Conservation (phyloP, 2,888 invertebrate species). For the Gymnoscelis rufifasciata region DNA sequence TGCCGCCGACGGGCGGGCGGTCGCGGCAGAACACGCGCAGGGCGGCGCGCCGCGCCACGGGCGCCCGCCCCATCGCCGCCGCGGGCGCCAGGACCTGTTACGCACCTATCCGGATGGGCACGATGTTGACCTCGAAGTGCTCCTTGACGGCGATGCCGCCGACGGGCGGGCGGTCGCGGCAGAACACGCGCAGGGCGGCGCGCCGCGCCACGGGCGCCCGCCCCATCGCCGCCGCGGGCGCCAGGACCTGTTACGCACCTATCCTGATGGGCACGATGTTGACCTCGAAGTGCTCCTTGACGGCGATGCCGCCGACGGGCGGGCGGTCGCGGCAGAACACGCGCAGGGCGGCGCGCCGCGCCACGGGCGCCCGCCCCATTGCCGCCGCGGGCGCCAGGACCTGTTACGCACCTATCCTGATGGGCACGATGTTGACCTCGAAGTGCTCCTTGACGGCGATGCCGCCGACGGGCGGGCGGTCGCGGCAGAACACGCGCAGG, state of each 20-base stretch:
- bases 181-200: conserved; percentile 95
- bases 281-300: conserved; percentile 99
- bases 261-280: conserved; percentile 96
- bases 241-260: conserved; percentile 78
- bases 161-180: conserved; percentile 96
- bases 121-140: conserved; percentile 98
- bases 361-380: conserved; percentile 90
- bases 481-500: conserved; percentile 95
- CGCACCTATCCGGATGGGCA: conserved; percentile 95
- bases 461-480: conserved; percentile 98
- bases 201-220: conserved; percentile 95
- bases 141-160: conserved; percentile 99
- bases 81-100: conserved; percentile 67
- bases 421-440: conserved; percentile 97
- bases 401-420: conserved; percentile 85
- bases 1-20: conserved; percentile 98
- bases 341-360: conserved; percentile 93
- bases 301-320: conserved; percentile 98
- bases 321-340: conserved; percentile 97
- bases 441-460: conserved; percentile 99
- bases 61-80: conserved; percentile 83
- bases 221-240: conserved; percentile 53
- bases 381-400: conserved; percentile 71
- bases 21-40: conserved; percentile 97
- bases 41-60: conserved; percentile 94